Percentiles rank a stretch among this genome's conserved stretches.
These are phyloP conservation scores for Acromyrmex heyeri DNA, from an alignment of 1,140 invertebrate species.

Conservation along the genomic window DNA sequence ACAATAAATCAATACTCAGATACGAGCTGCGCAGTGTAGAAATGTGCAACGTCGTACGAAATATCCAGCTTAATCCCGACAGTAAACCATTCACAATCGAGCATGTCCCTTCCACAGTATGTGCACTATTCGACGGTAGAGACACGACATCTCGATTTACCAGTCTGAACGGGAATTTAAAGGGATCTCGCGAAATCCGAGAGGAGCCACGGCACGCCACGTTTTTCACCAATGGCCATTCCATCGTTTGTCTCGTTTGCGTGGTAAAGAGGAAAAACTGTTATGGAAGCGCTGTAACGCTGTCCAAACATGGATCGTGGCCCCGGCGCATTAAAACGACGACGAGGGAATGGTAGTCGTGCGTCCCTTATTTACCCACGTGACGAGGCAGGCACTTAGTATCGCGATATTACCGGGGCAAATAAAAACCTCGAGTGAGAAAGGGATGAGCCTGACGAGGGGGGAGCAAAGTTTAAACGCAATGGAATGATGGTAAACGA, in stretches of 20 bases:
- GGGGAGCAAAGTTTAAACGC: constrained; percentile 62
- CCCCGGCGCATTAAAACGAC: constrained; percentile 69
- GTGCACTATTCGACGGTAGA: background rate
- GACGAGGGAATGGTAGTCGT: constrained; percentile 44
- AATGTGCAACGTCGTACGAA: constrained; percentile 34
- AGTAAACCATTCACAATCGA: constrained; percentile 17
- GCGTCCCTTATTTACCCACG: constrained; percentile 75
- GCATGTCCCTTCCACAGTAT: constrained; percentile 10
- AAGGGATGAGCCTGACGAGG: background rate
- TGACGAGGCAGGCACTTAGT: constrained; percentile 75
- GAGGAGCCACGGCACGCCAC: constrained; percentile 39
- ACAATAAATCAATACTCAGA: constrained; percentile 29
- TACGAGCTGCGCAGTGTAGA: constrained; percentile 5
- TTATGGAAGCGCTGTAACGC: constrained; percentile 66
- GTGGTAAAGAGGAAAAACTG: constrained; percentile 66
- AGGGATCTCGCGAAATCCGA: constrained; percentile 44
- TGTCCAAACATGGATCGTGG: constrained; percentile 74
- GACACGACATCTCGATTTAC: constrained; percentile 54
- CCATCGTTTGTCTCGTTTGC: constrained; percentile 48
- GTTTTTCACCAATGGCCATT: constrained; percentile 40
- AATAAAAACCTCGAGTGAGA: constrained; percentile 71
- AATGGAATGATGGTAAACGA: constrained; percentile 34
- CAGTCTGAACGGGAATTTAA: constrained; percentile 31
- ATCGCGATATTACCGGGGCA: constrained; percentile 75
- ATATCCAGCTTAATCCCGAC: constrained; percentile 39